phyloP scores from a whole-genome alignment of 2,888 invertebrate species.

The Xestoiulus laeticollis region DNA sequence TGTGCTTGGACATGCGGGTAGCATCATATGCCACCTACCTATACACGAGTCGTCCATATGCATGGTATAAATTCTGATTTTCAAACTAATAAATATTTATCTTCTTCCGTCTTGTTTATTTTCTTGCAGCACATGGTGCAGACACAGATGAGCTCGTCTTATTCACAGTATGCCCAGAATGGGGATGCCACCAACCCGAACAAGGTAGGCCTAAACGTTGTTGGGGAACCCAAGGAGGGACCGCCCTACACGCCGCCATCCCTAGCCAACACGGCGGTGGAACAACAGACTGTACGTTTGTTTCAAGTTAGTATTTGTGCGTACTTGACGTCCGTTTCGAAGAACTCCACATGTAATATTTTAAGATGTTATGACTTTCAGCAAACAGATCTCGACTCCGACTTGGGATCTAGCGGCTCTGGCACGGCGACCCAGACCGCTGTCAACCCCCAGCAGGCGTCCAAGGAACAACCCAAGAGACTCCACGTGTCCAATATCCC shows the following conservation, averaged over 20 bases:
- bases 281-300: slow-evolving; percentile 69
- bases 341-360: slow-evolving; percentile 40
- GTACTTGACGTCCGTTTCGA: slow-evolving; percentile 13
- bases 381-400: slow-evolving; percentile 71
- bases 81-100: background rate
- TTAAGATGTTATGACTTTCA: slow-evolving; percentile 60
- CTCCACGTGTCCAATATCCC: slow-evolving; percentile 99
- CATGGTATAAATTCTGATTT: too few relatives aligned
- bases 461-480: slow-evolving; percentile 86
- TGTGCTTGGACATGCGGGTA: too few relatives aligned
- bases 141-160: slow-evolving; percentile 75
- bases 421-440: slow-evolving; percentile 58
- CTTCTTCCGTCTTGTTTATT: slow-evolving; percentile 57
- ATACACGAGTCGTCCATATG: too few relatives aligned
- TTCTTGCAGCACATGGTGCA: slow-evolving; percentile 89
- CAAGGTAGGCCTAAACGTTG: slow-evolving; percentile 64
- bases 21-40: too few relatives aligned
- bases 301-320: slow-evolving; percentile 45
- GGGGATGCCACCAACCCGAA: slow-evolving; percentile 65
- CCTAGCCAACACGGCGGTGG: slow-evolving; percentile 69
- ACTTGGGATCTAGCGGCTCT: slow-evolving; percentile 59
- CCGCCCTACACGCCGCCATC: slow-evolving; percentile 61
- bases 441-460: slow-evolving; percentile 59
- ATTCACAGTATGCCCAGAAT: slow-evolving; percentile 64
- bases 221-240: slow-evolving; percentile 61